These are phyloP conservation scores for Bubo blakistoni DNA, from an alignment of 2,113 vertebrate species.

Conservation along the genomic window DNA sequence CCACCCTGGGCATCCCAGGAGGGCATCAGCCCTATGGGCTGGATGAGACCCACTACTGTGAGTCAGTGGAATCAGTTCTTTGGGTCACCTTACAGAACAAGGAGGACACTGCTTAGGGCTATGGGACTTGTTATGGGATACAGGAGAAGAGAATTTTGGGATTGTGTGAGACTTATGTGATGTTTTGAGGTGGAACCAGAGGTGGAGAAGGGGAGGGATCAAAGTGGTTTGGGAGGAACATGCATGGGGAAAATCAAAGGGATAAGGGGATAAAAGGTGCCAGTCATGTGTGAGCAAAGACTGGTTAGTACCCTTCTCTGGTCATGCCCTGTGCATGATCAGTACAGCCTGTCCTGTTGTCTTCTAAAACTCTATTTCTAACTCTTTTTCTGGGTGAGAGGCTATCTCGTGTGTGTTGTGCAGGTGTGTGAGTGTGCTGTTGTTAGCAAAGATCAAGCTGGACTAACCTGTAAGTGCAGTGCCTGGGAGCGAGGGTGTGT, in stretches of 20 bases:
- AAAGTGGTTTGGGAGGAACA: background rate
- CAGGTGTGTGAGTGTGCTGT: background rate
- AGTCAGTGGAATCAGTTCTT: background rate
- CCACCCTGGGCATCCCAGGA: background rate
- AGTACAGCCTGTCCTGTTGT: background rate
- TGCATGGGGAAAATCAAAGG: background rate
- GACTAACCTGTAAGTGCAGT: background rate
- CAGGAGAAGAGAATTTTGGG: background rate
- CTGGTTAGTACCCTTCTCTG: background rate
- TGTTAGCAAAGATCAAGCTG: background rate
- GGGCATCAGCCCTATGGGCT: background rate
- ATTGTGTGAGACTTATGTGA: background rate
- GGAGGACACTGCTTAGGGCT: background rate
- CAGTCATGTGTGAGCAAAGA: background rate
- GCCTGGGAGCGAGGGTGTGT: background rate
- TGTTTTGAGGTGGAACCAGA: background rate
- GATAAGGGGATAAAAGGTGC: background rate
- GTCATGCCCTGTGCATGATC: too few relatives aligned
- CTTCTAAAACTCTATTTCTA: background rate
- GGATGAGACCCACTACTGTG: background rate
- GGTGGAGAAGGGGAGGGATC: background rate
- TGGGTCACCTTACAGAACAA: background rate
- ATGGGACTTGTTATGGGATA: background rate
- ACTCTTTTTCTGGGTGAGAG: background rate
- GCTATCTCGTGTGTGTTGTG: background rate